phyloP scores from a whole-genome alignment of 2,113 vertebrate species.

The Lates calcarifer region DNA sequence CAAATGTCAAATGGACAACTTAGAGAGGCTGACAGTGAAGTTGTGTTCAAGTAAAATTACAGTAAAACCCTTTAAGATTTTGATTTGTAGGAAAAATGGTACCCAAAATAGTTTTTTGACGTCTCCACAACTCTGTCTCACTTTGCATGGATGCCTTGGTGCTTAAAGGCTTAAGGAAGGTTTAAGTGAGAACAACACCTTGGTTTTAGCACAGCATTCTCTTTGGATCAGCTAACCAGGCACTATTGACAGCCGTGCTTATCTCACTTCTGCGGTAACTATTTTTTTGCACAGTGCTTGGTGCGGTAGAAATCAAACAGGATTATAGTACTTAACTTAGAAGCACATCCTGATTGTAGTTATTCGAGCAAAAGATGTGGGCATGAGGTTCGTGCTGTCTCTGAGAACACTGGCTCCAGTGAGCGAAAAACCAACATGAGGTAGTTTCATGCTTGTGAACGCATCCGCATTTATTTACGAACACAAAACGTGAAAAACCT shows the following conservation, averaged over 20 bases:
- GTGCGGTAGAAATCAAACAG: slow-evolving; percentile 2
- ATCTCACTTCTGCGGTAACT: slow-evolving; percentile 24
- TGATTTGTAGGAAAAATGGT: not conserved
- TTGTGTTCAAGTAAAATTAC: not conserved
- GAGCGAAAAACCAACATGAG: slow-evolving; percentile 8
- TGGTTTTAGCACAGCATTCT: slow-evolving; percentile 50
- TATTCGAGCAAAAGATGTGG: slow-evolving; percentile 21
- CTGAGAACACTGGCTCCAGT: slow-evolving; percentile 20
- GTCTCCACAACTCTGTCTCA: slow-evolving; percentile 9
- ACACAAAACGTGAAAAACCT: slow-evolving; percentile 9
- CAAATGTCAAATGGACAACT: not conserved
- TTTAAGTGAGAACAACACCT: slow-evolving; percentile 55
- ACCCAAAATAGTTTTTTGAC: too few relatives aligned
- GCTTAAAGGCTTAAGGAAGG: slow-evolving; percentile 47
- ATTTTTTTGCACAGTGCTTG: slow-evolving; percentile 12
- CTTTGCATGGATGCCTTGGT: slow-evolving; percentile 17
- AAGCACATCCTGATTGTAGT: slow-evolving; percentile 4
- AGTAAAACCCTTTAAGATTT: not conserved
- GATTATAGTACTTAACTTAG: slow-evolving; percentile 44
- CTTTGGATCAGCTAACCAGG: slow-evolving; percentile 41
- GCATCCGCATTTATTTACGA: slow-evolving; percentile 17
- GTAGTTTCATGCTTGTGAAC: slow-evolving; percentile 30
- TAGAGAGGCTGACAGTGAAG: not conserved
- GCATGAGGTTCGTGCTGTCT: slow-evolving; percentile 14
- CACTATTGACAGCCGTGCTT: slow-evolving; percentile 37